A percentile compares a stretch with the other conserved stretches of the same genome.
Conservation (phyloP, 1,140 invertebrate species). For the Vanessa tameamea region DNA sequence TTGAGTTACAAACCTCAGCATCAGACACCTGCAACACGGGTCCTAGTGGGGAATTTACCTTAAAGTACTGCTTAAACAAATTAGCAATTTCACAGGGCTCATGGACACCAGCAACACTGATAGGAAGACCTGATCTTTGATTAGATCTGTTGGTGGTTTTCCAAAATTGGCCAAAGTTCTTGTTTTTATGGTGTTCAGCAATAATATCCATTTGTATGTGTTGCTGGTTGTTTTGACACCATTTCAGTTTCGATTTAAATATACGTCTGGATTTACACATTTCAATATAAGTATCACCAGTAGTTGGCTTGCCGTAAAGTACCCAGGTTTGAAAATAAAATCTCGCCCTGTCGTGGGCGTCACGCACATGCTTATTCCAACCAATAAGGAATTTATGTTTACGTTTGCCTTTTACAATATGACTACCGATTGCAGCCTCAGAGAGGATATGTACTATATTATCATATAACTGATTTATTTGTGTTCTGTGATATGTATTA, state of each 20-base stretch:
- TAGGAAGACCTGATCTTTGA: too few species aligned
- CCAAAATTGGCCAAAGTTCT: slow-evolving; percentile 15
- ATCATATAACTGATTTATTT: slow-evolving; percentile 6
- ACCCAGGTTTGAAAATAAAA: slow-evolving; percentile 16
- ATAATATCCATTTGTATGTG: slow-evolving; percentile 3
- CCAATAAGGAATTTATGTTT: not conserved
- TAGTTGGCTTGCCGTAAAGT: slow-evolving; percentile 2
- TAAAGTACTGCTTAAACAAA: not conserved
- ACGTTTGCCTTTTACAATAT: slow-evolving; percentile 4
- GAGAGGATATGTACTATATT: slow-evolving; percentile 13
- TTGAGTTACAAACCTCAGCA: too few species aligned
- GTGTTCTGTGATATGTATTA: not conserved
- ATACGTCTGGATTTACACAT: too few species aligned
- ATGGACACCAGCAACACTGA: too few species aligned
- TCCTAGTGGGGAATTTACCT: not conserved
- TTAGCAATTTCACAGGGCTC: not conserved
- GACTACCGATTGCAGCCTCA: slow-evolving; percentile 9
- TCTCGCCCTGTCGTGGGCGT: slow-evolving; percentile 14
- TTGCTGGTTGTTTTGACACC: too few species aligned
- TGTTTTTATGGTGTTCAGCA: slow-evolving; percentile 7
- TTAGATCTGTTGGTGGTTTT: slow-evolving; percentile 8
- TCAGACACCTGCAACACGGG: too few species aligned
- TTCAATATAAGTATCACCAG: too few species aligned
- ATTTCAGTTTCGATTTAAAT: too few species aligned
- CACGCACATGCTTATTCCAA: slow-evolving; percentile 12